Evolutionary conservation across 1,140 invertebrate species (phyloP).

Genomic region (Pachyrhynchus sulphureomaculatus): DNA sequence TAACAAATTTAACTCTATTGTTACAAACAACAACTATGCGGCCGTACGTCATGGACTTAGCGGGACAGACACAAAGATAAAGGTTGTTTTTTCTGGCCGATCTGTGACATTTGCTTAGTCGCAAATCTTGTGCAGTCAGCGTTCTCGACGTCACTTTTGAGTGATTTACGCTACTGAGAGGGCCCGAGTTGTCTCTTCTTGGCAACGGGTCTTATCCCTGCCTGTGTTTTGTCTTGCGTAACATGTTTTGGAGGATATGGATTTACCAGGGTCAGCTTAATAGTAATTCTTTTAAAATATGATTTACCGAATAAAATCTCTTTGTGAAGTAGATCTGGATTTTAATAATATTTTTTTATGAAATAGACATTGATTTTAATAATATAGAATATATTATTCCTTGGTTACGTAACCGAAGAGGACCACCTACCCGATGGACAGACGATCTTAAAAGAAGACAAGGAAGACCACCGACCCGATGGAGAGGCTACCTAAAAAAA

Average conservation of each 20-base stretch:
- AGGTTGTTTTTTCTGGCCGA: slow-evolving; percentile 42
- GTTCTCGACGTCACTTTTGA: slow-evolving; percentile 46
- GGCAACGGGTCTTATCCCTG: slow-evolving; percentile 12
- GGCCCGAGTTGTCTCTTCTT: slow-evolving; percentile 23
- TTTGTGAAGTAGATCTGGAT: too few species aligned
- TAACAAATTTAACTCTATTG: slow-evolving; percentile 29
- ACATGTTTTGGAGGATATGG: slow-evolving; percentile 9
- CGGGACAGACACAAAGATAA: slow-evolving; percentile 33
- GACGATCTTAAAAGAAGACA: too few species aligned
- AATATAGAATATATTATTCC: too few species aligned
- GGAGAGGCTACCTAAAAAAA: too few species aligned
- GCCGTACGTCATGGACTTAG: slow-evolving; percentile 25
- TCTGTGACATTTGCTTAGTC: slow-evolving; percentile 50
- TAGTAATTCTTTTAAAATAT: too few species aligned
- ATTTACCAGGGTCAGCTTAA: too few species aligned
- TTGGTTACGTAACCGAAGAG: too few species aligned
- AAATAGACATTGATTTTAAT: too few species aligned
- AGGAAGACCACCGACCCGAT: too few species aligned
- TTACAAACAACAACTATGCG: slow-evolving; percentile 25
- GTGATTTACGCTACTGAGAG: slow-evolving; percentile 45
- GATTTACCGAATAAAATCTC: too few species aligned
- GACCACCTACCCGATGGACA: too few species aligned
- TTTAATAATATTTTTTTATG: too few species aligned
- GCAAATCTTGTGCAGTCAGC: slow-evolving; percentile 50
- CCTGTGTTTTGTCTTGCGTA: slow-evolving; percentile 4